Percentiles rank a stretch among this genome's conserved stretches.
phyloP scores from a whole-genome alignment of 2,797 vertebrate species.

The Clamator glandarius region DNA sequence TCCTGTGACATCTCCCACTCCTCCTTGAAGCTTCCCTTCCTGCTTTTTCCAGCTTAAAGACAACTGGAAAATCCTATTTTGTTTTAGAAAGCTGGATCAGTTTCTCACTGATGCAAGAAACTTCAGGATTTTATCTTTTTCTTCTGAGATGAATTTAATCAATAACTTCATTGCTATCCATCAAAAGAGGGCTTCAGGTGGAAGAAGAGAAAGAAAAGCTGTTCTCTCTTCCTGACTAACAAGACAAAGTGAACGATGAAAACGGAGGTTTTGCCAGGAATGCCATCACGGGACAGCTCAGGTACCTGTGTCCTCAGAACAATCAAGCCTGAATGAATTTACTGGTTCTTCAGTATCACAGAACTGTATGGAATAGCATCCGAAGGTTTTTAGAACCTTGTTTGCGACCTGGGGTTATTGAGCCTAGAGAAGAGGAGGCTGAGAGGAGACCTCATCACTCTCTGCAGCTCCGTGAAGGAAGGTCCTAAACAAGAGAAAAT shows the following conservation, averaged over 20 bases:
- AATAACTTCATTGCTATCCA: not conserved
- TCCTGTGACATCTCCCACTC: not conserved
- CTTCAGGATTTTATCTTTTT: not conserved
- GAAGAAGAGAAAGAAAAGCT: not conserved
- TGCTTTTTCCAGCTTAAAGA: not conserved
- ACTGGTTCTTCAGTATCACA: not conserved
- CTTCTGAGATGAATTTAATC: not conserved
- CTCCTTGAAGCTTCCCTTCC: not conserved
- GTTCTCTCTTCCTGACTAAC: not conserved
- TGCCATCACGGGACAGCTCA: not conserved
- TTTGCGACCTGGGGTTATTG: too few species aligned
- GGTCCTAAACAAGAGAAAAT: too few species aligned
- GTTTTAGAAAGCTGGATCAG: not conserved
- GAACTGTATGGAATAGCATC: not conserved
- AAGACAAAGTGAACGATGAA: not conserved
- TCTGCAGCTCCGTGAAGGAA: too few species aligned
- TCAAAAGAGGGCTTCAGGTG: not conserved
- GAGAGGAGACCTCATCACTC: too few species aligned
- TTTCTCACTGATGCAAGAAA: not conserved
- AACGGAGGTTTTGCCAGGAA: not conserved
- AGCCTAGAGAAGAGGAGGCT: too few species aligned
- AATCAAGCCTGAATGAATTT: not conserved
- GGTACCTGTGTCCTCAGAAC: not conserved
- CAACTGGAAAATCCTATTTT: not conserved
- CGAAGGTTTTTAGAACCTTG: not conserved